Evolutionary conservation across 2,888 invertebrate genomes (phyloP), one percentile per base, ranked within the genome.

Genomic region (Heterodera filipjevi): DNA sequence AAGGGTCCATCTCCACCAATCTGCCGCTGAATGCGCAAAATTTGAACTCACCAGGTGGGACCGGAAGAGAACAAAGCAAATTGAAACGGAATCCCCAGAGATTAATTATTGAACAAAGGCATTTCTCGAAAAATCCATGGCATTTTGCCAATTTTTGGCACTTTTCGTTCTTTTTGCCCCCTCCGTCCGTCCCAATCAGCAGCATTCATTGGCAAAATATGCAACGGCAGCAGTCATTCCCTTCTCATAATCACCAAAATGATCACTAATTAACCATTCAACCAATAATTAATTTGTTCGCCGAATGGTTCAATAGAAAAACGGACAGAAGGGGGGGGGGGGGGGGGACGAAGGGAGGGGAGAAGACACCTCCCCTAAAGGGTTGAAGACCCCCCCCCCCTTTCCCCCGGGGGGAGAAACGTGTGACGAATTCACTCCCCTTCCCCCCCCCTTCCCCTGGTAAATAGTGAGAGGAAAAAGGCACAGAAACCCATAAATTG

Each of bases 1-100:
- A 81, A 46, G 82, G 82, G 19, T 76, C 71, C 71, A 81, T 81
- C 32, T 80, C 80, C 71, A 81, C 82, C 64, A 81, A 79, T n/a
- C 39, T 81, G 77, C 81, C 81, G 22, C 76, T 80, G 44, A 81
- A 81, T 35, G 33, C 80, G 16, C 81, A 80, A 64, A 80, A 77
- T 66, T 39, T 81, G 27, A 81, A 82, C 71, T 81, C 81, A 32
- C 81, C 81, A 32, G 81, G 81, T 81, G 68, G 6, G 39, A 30
- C 10, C 44, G 19, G 27, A 22, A 64, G 39, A 6, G 39, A 39
- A 39, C 8, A 39, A 39, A 39, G 39, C n/a, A n/a, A n/a, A n/a
- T n/a, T n/a, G n/a, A n/a, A 39, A 39, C 8, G 39, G 39, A 39
- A 39, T 39, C 12, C 39, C 39, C 39, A 49, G 16, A 16, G 49